These are phyloP conservation scores for Pandemis corylana DNA, from an alignment of 2,888 invertebrate genomes.

Conservation along the genomic window DNA sequence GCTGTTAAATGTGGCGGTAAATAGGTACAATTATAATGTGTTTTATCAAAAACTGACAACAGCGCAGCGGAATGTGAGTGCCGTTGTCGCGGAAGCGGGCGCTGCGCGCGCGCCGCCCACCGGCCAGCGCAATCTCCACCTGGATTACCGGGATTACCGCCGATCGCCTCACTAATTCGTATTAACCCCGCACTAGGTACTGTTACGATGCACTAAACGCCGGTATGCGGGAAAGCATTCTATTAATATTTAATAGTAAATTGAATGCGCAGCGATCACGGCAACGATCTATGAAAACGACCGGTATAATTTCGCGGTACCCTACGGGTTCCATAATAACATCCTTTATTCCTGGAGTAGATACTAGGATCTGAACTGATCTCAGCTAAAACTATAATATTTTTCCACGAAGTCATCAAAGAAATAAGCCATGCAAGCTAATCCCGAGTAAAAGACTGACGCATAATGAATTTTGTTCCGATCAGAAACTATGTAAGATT, in stretches of 20 bases:
- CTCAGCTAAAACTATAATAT: constrained; percentile 30
- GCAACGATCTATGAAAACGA: constrained; percentile 47
- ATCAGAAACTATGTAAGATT: background rate
- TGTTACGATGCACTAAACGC: constrained; percentile 60
- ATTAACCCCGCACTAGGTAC: constrained; percentile 60
- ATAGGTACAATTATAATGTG: background rate
- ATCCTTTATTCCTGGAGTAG: constrained; percentile 33
- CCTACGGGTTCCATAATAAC: constrained; percentile 42
- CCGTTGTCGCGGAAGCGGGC: constrained; percentile 64
- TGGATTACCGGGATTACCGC: constrained; percentile 56
- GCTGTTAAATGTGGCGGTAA: background rate
- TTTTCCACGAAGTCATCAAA: constrained; percentile 40
- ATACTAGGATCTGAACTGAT: constrained; percentile 18
- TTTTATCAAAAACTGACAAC: constrained; percentile 28
- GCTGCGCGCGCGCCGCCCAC: constrained; percentile 53
- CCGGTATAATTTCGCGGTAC: constrained; percentile 40
- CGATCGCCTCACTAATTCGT: constrained; percentile 63
- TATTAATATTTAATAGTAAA: constrained; percentile 65
- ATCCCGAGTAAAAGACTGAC: constrained; percentile 12
- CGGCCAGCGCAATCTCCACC: constrained; percentile 61
- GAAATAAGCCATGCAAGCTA: constrained; percentile 23
- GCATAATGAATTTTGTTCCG: constrained; percentile 20
- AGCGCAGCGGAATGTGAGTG: constrained; percentile 59
- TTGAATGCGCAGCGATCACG: constrained; percentile 58
- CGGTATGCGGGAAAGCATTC: constrained; percentile 54